Evolutionary conservation across 2,113 vertebrate genomes (phyloP).

Genomic region (Nothoprocta perdicaria): DNA sequence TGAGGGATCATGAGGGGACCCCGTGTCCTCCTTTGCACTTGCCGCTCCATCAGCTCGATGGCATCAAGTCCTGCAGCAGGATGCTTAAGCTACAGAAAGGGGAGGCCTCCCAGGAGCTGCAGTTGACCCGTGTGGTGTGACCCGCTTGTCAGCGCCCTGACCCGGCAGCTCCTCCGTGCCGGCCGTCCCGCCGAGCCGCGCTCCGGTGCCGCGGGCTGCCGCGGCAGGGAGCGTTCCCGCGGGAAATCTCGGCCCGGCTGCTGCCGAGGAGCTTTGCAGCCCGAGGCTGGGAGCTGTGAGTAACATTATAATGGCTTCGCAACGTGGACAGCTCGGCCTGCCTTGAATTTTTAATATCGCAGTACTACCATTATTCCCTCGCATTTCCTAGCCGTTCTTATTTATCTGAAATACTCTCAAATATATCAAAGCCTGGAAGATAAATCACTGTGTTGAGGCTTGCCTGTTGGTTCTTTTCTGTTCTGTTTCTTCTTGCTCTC

Average conservation of each 20-base stretch:
- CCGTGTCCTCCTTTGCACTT: fast-evolving
- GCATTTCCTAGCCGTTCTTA: neutral
- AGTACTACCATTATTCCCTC: neutral
- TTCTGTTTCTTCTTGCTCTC: neutral
- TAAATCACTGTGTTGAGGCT: neutral
- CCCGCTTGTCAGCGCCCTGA: neutral
- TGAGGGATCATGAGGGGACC: neutral
- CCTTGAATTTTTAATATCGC: slow-evolving; percentile 14
- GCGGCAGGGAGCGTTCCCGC: neutral
- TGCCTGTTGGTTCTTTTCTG: neutral
- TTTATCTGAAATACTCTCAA: slow-evolving; percentile 23
- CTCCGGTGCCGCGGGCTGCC: neutral
- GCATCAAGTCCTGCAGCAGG: neutral
- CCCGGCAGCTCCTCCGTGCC: neutral
- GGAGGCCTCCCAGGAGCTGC: neutral
- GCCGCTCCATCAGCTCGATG: neutral
- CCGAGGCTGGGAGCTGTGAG: slow-evolving; percentile 19
- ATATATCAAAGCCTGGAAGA: neutral
- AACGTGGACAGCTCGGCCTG: neutral
- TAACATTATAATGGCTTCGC: slow-evolving; percentile 13
- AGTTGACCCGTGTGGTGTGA: neutral
- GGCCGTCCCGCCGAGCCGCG: neutral
- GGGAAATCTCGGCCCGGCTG: slow-evolving; percentile 18
- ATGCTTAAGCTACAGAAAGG: neutral
- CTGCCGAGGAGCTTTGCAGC: slow-evolving; percentile 16